Conservation (phyloP, 1,140 invertebrate species). For the Drosophila sp. region DNA sequence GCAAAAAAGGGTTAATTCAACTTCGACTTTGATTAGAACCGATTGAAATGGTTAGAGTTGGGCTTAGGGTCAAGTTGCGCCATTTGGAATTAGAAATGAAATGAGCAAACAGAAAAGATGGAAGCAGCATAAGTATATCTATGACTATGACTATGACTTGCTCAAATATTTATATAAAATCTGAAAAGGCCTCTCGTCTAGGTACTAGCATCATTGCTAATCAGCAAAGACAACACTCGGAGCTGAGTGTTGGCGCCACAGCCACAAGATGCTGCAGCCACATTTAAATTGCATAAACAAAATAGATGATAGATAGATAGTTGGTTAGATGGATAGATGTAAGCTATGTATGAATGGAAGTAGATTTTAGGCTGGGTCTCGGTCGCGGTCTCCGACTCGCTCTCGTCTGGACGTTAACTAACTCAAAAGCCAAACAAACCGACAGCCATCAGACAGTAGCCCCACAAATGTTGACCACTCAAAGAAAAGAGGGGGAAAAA, state of each 20-base stretch:
- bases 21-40: neutral
- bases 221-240: slow-evolving; percentile 67
- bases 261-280: slow-evolving; percentile 56
- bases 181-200: slow-evolving; percentile 15
- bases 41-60: slow-evolving; percentile 1
- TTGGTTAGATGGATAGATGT: slow-evolving; percentile 15
- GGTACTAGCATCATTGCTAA: slow-evolving; percentile 52
- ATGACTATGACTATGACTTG: slow-evolving; percentile 31
- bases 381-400: neutral
- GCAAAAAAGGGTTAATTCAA: slow-evolving; percentile 18
- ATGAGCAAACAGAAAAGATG: slow-evolving; percentile 46
- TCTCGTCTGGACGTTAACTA: slow-evolving; percentile 59
- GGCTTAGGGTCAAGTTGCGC: slow-evolving; percentile 2
- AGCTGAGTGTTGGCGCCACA: slow-evolving; percentile 50
- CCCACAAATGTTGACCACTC: slow-evolving; percentile 47
- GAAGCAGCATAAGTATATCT: slow-evolving; percentile 28
- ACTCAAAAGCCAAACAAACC: slow-evolving; percentile 76
- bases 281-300: slow-evolving; percentile 65
- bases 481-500: slow-evolving; percentile 15
- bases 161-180: slow-evolving; percentile 62
- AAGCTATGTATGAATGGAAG: slow-evolving; percentile 28
- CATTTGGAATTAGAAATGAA: slow-evolving; percentile 15
- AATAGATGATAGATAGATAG: slow-evolving; percentile 18
- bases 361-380: slow-evolving; percentile 12
- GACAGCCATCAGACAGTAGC: slow-evolving; percentile 78